Conservation (phyloP, 2,797 vertebrate genomes). For the Eulemur coronatus region DNA sequence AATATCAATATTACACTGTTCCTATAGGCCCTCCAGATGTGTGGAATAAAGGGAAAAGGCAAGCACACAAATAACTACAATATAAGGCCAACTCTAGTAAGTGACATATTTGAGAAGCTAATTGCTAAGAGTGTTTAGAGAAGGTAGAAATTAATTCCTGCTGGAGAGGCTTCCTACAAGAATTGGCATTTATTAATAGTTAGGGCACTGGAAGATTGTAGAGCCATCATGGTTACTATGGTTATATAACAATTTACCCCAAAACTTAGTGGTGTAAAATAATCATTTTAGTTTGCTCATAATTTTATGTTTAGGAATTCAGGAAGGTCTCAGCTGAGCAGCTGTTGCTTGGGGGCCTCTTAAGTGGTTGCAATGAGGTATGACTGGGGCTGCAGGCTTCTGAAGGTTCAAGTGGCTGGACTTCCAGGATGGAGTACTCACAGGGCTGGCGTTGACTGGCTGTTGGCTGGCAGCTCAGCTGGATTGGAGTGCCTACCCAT, state of each 20-base stretch:
- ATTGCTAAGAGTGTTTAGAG: neutral
- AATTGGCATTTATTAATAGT: conserved; percentile 15
- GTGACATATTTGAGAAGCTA: conserved; percentile 18
- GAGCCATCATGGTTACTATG: neutral
- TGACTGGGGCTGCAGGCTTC: neutral
- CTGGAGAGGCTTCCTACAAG: neutral
- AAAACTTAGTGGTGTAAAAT: neutral
- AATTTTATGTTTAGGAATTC: conserved; percentile 30
- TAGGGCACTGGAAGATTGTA: neutral
- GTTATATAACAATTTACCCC: neutral
- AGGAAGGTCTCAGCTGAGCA: neutral
- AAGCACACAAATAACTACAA: neutral
- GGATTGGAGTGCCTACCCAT: neutral
- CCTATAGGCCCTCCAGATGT: neutral
- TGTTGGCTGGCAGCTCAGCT: neutral
- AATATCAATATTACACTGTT: neutral
- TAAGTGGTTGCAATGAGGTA: neutral
- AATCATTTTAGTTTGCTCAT: conserved; percentile 8
- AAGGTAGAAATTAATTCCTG: conserved; percentile 36
- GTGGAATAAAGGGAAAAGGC: neutral
- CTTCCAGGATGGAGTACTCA: neutral
- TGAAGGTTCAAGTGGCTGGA: neutral
- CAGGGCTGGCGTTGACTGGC: neutral
- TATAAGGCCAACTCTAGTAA: neutral
- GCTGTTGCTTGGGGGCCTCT: neutral